Percentiles rank a stretch among this genome's conserved stretches.
Evolutionary conservation across 2,888 invertebrate genomes (phyloP).

Genomic region (Drosophila melanocephala): DNA sequence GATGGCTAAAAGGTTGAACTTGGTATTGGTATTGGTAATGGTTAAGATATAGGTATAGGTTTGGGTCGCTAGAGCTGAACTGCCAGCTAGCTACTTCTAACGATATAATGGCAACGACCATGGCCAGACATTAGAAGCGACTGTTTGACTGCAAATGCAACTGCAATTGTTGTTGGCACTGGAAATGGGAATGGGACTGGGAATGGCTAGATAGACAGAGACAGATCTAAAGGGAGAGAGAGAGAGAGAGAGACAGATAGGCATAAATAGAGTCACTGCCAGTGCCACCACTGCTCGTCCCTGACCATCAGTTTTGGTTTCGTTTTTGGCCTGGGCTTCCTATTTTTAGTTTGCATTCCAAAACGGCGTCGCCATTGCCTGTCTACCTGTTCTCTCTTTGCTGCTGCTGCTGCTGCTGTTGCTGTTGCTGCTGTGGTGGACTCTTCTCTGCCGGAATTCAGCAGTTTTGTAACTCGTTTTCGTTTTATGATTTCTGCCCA

Average conservation of each 20-base stretch:
- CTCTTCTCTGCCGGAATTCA: constrained; percentile 60
- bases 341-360: constrained; percentile 81
- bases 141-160: constrained; percentile 44
- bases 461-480: constrained; percentile 79
- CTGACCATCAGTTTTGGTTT: constrained; percentile 35
- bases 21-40: constrained; percentile 22
- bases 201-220: neutral
- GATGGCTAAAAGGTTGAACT: constrained; percentile 41
- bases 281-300: constrained; percentile 21
- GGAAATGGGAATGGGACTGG: constrained; percentile 6
- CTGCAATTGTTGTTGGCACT: constrained; percentile 30
- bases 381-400: constrained; percentile 31
- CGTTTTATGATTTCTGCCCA: constrained; percentile 74
- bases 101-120: constrained; percentile 80
- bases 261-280: constrained; percentile 68
- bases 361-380: constrained; percentile 68
- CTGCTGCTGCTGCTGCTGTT: constrained; percentile 2
- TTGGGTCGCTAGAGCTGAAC: constrained; percentile 3
- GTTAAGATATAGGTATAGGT: constrained; percentile 19
- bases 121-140: constrained; percentile 75
- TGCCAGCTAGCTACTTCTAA: constrained; percentile 60
- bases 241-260: constrained; percentile 19
- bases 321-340: constrained; percentile 68
- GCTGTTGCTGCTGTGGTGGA: constrained; percentile 2
- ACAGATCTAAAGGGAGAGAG: neutral